phyloP scores from a whole-genome alignment of 64 coral and sea anemone species.

The Montipora sp. region DNA sequence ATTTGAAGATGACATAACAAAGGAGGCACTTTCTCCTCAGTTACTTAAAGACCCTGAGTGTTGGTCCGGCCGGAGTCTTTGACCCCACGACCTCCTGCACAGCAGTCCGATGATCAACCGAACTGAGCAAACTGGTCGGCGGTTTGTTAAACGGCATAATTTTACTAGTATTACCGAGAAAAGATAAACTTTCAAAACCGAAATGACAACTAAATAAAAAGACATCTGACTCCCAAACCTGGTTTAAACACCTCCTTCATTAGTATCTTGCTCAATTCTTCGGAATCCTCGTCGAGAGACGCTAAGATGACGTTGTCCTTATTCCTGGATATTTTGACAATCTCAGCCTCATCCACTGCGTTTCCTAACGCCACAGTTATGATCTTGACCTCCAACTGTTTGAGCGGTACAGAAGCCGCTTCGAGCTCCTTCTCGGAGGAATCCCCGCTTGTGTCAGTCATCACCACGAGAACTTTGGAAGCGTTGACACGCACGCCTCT shows the following conservation, averaged over 20 bases:
- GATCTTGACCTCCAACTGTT: conserved; percentile 7
- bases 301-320: conserved; percentile 39
- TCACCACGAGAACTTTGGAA: conserved; percentile 42
- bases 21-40: too few species aligned
- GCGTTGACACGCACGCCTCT: conserved; percentile 35
- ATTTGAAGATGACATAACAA: too few species aligned
- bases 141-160: too few species aligned
- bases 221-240: not conserved
- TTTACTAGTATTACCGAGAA: too few species aligned
- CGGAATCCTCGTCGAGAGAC: not conserved
- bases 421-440: not conserved
- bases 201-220: not conserved
- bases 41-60: too few species aligned
- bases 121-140: too few species aligned
- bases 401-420: not conserved
- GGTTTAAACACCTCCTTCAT: conserved; percentile 45
- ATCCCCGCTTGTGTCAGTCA: conserved; percentile 31
- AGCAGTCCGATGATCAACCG: too few species aligned
- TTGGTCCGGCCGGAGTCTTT: too few species aligned
- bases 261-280: not conserved
- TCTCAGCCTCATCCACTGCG: conserved; percentile 21
- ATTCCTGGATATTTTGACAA: conserved; percentile 10
- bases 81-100: too few species aligned
- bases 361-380: conserved; percentile 30
- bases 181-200: not conserved